Evolutionary conservation across 2,113 vertebrate species (phyloP).

Genomic region (Ctenodactylus gundi): DNA sequence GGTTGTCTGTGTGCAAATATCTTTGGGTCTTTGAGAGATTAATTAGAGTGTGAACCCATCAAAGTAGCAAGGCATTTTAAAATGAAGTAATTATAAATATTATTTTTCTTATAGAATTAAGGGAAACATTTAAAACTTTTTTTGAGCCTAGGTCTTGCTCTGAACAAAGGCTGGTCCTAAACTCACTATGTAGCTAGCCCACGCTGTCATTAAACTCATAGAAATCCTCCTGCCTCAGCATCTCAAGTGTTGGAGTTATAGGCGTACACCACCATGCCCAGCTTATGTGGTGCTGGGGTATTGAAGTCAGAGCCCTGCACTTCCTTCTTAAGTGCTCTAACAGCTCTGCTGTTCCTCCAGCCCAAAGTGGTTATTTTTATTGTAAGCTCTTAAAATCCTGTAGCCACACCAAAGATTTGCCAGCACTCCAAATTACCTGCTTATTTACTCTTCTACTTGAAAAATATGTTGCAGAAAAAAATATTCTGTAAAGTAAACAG

Average conservation of each 20-base stretch:
- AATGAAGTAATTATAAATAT: neutral
- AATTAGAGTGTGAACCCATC: neutral
- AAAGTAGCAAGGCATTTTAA: neutral
- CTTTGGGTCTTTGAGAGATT: constrained; percentile 20
- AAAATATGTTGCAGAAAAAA: constrained; percentile 14
- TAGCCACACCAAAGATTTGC: neutral
- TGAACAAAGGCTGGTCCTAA: no score
- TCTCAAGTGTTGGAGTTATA: no score
- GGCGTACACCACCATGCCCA: no score
- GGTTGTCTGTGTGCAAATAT: neutral
- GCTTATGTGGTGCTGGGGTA: no score
- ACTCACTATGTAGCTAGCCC: no score
- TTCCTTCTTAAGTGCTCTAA: no score
- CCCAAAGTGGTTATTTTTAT: constrained; percentile 1
- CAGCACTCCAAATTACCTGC: neutral
- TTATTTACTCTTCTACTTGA: constrained; percentile 20
- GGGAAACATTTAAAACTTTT: neutral
- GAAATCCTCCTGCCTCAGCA: no score
- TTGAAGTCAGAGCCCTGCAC: no score
- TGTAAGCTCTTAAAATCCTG: neutral
- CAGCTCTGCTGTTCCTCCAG: no score
- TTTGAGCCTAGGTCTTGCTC: no score
- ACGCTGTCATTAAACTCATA: no score
- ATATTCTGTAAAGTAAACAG: neutral
- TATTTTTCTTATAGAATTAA: neutral